Evolutionary conservation across 92 coral and sea anemone genomes (phyloP).

Genomic region (Diadumene lineata): DNA sequence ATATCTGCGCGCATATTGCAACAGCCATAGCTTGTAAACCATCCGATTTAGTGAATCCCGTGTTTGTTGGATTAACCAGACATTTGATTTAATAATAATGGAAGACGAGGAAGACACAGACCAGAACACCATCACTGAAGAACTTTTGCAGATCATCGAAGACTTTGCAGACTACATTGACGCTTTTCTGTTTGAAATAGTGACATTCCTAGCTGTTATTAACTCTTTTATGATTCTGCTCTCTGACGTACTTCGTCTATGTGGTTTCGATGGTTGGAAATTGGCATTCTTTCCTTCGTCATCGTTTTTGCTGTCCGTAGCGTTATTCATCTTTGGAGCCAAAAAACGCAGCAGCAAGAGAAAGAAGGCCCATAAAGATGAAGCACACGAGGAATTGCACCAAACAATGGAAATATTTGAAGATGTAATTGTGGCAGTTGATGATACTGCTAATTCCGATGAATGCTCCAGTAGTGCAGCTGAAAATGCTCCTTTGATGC

Average conservation of each 20-base stretch:
- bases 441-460: too few relatives aligned
- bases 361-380: not conserved
- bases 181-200: constrained; percentile 82
- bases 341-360: constrained; percentile 72
- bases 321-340: constrained; percentile 75
- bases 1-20: too few relatives aligned
- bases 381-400: too few relatives aligned
- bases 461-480: not conserved
- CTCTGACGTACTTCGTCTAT: constrained; percentile 60
- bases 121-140: constrained; percentile 70
- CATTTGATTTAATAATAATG: too few relatives aligned
- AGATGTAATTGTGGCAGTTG: too few relatives aligned
- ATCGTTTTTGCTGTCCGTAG: constrained; percentile 65
- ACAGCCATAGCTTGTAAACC: too few relatives aligned
- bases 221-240: constrained; percentile 76
- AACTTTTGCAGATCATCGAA: constrained; percentile 62
- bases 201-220: constrained; percentile 73
- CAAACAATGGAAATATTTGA: too few relatives aligned
- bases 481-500: not conserved
- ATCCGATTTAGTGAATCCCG: too few relatives aligned
- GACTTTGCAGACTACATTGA: constrained; percentile 85
- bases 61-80: too few relatives aligned
- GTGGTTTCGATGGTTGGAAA: constrained; percentile 76
- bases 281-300: constrained; percentile 77
- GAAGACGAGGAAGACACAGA: constrained; percentile 3